Conservation (phyloP, 2,888 invertebrate genomes). For the Thalpophila matura region DNA sequence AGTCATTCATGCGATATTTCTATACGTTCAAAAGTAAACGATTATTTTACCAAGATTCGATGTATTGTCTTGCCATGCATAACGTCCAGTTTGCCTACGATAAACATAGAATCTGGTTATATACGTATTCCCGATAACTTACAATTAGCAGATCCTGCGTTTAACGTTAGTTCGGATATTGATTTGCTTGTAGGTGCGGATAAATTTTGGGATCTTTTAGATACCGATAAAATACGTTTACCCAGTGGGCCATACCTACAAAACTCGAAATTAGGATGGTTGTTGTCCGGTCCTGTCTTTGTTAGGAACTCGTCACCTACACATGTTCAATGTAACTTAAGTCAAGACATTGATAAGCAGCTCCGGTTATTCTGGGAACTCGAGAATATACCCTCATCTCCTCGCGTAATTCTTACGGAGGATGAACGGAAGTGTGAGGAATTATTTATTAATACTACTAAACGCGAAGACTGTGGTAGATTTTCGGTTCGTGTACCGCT, state of each 20-base stretch:
- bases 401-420: neutral
- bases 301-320: neutral
- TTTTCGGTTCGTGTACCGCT: slow-evolving; percentile 20
- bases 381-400: slow-evolving; percentile 2
- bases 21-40: slow-evolving; percentile 1
- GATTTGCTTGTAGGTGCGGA: too few species aligned
- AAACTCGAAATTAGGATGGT: slow-evolving; percentile 13
- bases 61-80: slow-evolving; percentile 16
- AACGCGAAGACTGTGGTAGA: neutral
- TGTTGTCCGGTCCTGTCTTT: slow-evolving; percentile 10
- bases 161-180: slow-evolving; percentile 1
- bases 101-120: neutral
- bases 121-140: slow-evolving; percentile 1
- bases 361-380: slow-evolving; percentile 22
- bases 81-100: slow-evolving; percentile 4
- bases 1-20: neutral
- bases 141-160: slow-evolving; percentile 12
- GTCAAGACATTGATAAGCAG: neutral
- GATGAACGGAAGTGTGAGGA: slow-evolving; percentile 16
- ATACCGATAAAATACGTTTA: slow-evolving; percentile 2
- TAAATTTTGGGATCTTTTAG: slow-evolving; percentile 13
- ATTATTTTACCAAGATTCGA: neutral
- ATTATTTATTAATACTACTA: slow-evolving; percentile 9
- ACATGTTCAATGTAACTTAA: slow-evolving; percentile 11
- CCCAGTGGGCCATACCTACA: slow-evolving; percentile 10